Conservation (phyloP, 2,888 invertebrate genomes). For the Protophormia terraenovae region DNA sequence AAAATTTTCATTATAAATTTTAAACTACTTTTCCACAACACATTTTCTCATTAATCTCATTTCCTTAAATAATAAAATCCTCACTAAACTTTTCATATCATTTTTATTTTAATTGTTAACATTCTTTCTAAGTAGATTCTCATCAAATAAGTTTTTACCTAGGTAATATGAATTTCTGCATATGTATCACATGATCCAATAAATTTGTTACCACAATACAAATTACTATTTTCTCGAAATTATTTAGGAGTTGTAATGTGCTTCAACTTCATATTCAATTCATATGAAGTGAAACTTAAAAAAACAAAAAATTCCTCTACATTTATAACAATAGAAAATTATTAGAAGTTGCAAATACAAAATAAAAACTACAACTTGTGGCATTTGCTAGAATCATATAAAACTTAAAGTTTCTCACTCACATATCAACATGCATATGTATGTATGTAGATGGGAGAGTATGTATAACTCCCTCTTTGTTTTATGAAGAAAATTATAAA, state of each 20-base stretch:
- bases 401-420: neutral
- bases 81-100: neutral
- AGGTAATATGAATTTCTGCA: no score
- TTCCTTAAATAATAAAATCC: neutral
- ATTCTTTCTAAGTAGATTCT: neutral
- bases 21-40: neutral
- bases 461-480: neutral
- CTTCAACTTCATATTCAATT: neutral
- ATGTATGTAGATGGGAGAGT: neutral
- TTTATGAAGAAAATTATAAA: slow-evolving; percentile 4
- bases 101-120: neutral
- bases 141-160: neutral
- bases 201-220: neutral
- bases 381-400: neutral
- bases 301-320: neutral
- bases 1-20: no score
- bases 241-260: neutral
- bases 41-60: neutral
- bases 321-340: neutral
- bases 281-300: neutral
- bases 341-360: neutral
- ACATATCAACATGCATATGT: neutral
- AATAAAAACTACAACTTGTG: neutral
- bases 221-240: neutral
- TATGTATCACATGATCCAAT: neutral